Base-by-base conservation (phyloP, 2,113 vertebrate genomes). In the Paratilapia polleni region DNA sequence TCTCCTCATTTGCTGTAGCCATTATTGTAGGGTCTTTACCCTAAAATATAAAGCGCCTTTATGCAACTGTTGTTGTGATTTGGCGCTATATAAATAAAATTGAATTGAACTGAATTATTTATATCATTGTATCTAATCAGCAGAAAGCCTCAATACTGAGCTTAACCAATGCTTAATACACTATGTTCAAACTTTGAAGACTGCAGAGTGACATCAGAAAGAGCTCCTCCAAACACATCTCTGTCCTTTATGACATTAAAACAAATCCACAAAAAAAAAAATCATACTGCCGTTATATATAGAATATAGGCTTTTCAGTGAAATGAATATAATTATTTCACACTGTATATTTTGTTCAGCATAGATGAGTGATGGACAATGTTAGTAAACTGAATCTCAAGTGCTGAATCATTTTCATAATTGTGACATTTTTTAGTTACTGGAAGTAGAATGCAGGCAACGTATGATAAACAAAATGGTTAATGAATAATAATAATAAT, bases 201-300 rank as follows among this genome's bases (percentile, higher is more conserved):
- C 73, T 26, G 31, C 2, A 36, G 24, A 77, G 9, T 4, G n/a
- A 31, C 4, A 4, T n/a, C n/a, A n/a, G n/a, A n/a, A n/a, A n/a
- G n/a, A n/a, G n/a, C n/a, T n/a, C n/a, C n/a, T n/a, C 3, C 34
- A 63, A 63, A 38, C 13, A 20, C 20, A 22, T 63, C 34, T n/a
- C 3, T 38, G 61, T 38, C 3, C 6, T 63, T 31, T 63, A 8
- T 13, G 0, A 36, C 31, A 36, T 31, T 31, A 31, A 31, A 31
- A 62, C 20, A 36, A 7, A 62, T n/a, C 3, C 3, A 36, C 2
- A 0, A 63, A 63, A 63, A 19, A 31, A 38, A 38, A 38, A 4
- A 58, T 34, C 36, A 14, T 63, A n/a, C 11, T 63, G 34, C 6
- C 13, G 36, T 4, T n/a, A 34, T 38, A 38, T n/a, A 34, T 38